Conservation (phyloP, 2,113 vertebrate species). For the Columba livia region DNA sequence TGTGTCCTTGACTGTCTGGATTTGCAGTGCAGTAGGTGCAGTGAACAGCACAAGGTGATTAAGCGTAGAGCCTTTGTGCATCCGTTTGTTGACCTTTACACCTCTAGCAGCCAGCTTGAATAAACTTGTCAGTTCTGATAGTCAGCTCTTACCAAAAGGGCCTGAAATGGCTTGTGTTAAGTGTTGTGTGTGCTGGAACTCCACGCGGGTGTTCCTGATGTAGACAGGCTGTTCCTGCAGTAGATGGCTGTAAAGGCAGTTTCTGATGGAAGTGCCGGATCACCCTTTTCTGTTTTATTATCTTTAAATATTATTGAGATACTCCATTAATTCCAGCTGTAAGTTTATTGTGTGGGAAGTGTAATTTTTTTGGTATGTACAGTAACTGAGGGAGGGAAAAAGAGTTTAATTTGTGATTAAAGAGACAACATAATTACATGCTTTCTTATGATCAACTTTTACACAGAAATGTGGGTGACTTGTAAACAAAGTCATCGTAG, state of each 20-base stretch:
- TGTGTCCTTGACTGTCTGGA: neutral
- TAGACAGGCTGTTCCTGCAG: neutral
- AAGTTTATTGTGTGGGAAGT: neutral
- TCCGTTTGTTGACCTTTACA: neutral
- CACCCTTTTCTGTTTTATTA: neutral
- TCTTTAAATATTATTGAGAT: neutral
- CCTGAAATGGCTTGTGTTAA: neutral
- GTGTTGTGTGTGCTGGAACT: neutral
- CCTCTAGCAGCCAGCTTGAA: neutral
- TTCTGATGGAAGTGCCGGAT: neutral
- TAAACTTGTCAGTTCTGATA: neutral
- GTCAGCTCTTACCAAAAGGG: neutral
- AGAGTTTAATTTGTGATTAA: neutral
- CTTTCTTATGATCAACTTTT: neutral
- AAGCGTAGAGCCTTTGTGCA: neutral
- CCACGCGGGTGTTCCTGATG: neutral
- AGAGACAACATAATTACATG: neutral
- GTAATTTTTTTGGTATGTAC: neutral
- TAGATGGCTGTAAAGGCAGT: neutral
- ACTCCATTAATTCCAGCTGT: neutral
- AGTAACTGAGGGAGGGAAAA: neutral
- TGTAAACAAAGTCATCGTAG: slow-evolving; percentile 15
- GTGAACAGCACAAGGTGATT: neutral
- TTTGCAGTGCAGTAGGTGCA: neutral
- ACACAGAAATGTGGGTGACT: slow-evolving; percentile 20